These are phyloP conservation scores for Oxyura jamaicensis DNA, from an alignment of 2,113 vertebrate species.

Conservation along the genomic window DNA sequence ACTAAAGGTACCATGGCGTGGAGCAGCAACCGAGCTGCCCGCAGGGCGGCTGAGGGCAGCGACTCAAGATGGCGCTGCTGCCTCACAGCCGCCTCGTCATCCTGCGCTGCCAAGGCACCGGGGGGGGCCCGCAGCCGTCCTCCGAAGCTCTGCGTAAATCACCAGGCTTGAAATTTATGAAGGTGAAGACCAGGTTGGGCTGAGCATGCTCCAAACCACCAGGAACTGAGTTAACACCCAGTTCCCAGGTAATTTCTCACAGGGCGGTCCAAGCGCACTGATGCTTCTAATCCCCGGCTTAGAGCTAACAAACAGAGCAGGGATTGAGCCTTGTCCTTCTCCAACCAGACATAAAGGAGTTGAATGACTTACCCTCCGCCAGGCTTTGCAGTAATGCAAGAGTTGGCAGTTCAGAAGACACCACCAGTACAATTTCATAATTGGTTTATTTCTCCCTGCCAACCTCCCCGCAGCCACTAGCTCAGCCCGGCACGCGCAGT, in stretches of 20 bases:
- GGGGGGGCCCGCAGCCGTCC: neutral
- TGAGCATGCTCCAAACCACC: neutral
- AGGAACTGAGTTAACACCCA: neutral
- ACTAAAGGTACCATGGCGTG: neutral
- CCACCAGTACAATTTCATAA: neutral
- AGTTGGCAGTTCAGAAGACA: neutral
- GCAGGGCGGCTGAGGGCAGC: neutral
- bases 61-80: conserved; percentile 53
- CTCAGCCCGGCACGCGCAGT: fast-evolving
- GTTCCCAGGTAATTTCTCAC: neutral
- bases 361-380: neutral
- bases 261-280: fast-evolving
- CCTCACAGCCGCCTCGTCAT: neutral
- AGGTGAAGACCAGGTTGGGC: neutral
- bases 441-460: neutral
- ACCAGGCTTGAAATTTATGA: neutral
- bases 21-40: neutral
- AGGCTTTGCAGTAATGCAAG: neutral
- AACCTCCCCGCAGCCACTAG: neutral
- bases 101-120: neutral
- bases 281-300: neutral
- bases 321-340: neutral
- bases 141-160: neutral
- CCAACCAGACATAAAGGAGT: neutral
- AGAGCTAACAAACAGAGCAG: fast-evolving